These are phyloP conservation scores for Aelia acuminata DNA, from an alignment of 2,888 invertebrate genomes.

Conservation along the genomic window DNA sequence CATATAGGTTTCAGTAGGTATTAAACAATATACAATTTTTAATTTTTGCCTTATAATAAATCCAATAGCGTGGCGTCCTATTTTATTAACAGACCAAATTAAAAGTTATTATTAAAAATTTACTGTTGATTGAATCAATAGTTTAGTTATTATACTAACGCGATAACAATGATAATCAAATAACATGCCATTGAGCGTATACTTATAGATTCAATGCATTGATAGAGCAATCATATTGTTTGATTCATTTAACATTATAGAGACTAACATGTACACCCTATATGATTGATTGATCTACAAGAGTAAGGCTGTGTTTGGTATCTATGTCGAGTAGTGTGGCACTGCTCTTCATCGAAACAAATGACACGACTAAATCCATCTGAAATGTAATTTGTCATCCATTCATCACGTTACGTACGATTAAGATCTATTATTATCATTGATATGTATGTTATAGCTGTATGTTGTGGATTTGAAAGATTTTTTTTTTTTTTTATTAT, in stretches of 20 bases:
- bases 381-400: not conserved
- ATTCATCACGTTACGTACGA: not conserved
- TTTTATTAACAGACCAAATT: too few relatives aligned
- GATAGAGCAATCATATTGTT: not conserved
- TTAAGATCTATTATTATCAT: not conserved
- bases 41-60: too few relatives aligned
- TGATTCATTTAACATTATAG: not conserved
- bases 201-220: not conserved
- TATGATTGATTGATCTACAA: slow-evolving; percentile 11
- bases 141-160: too few relatives aligned
- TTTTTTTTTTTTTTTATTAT: too few relatives aligned
- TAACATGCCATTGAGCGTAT: not conserved
- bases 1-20: too few relatives aligned
- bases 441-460: not conserved
- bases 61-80: too few relatives aligned
- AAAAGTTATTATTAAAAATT: too few relatives aligned
- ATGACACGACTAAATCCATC: not conserved
- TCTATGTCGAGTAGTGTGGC: not conserved
- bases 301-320: not conserved
- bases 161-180: too few relatives aligned
- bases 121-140: too few relatives aligned
- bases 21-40: too few relatives aligned
- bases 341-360: not conserved
- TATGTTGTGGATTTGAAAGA: too few relatives aligned
- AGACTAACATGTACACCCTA: not conserved